Conservation (phyloP, 2,888 invertebrate species). For the Rhingia rostrata region DNA sequence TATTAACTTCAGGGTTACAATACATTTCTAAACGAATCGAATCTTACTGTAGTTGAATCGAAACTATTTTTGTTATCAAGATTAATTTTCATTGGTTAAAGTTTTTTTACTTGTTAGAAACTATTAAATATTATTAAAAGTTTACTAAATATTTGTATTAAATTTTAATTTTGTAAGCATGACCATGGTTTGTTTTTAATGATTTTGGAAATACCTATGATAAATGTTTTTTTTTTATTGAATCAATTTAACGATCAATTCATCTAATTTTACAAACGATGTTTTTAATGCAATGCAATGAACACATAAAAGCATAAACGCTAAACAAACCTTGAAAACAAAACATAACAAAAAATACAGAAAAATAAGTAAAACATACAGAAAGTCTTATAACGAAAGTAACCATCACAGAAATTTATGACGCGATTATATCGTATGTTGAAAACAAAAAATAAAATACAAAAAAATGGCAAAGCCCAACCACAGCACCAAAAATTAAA, state of each 20-base stretch:
- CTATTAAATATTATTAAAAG: neutral
- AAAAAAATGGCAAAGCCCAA: constrained; percentile 59
- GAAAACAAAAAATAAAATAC: constrained; percentile 22
- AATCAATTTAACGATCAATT: constrained; percentile 9
- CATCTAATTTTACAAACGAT: constrained; percentile 19
- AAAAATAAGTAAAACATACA: constrained; percentile 41
- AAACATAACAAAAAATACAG: constrained; percentile 43
- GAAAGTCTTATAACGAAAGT: constrained; percentile 42
- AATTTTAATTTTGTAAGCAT: constrained; percentile 1
- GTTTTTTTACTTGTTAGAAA: neutral
- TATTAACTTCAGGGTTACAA: neutral
- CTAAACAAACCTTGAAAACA: constrained; percentile 8
- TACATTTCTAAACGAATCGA: neutral
- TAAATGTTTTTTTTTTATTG: constrained; percentile 37
- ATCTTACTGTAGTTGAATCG: neutral
- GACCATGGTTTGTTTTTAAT: constrained; percentile 18
- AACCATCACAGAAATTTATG: constrained; percentile 37
- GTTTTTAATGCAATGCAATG: constrained; percentile 33
- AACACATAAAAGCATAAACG: constrained; percentile 58
- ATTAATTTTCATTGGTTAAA: no score
- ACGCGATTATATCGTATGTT: neutral
- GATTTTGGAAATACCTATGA: constrained; percentile 51
- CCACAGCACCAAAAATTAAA: constrained; percentile 64
- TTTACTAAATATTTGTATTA: neutral
- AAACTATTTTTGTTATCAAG: no score